A percentile compares a stretch with the other conserved stretches of the same genome.
These are phyloP conservation scores for Dendronephthya gigantea DNA, from an alignment of 64 coral and sea anemone genomes.

Conservation along the genomic window DNA sequence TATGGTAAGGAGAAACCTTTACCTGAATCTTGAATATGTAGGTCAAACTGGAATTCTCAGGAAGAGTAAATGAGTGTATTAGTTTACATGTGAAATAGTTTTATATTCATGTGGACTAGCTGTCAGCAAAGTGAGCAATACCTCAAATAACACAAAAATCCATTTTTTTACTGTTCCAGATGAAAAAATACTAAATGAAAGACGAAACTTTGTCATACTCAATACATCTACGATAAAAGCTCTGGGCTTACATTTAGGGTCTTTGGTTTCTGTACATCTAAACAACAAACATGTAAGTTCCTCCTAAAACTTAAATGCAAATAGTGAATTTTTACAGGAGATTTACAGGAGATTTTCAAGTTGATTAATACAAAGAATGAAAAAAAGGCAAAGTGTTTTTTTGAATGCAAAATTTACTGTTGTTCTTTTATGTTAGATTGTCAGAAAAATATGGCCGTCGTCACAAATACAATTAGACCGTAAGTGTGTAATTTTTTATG, in stretches of 20 bases:
- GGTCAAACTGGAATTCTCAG: too few relatives aligned
- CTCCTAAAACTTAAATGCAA: too few relatives aligned
- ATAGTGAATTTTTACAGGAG: too few relatives aligned
- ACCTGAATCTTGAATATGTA: too few relatives aligned
- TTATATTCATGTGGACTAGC: too few relatives aligned
- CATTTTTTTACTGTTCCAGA: neutral
- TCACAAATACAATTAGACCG: neutral
- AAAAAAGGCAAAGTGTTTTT: neutral
- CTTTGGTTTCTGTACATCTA: neutral
- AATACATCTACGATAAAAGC: neutral
- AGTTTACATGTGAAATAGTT: too few relatives aligned
- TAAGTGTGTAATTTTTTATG: neutral
- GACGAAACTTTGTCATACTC: neutral
- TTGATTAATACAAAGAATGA: neutral
- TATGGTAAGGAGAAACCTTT: too few relatives aligned
- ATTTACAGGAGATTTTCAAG: too few relatives aligned
- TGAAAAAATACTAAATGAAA: neutral
- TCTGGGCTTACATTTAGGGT: neutral
- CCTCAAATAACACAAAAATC: neutral
- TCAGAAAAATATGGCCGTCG: neutral
- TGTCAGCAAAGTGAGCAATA: too few relatives aligned
- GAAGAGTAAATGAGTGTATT: too few relatives aligned
- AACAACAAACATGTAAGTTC: neutral
- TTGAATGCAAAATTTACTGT: neutral
- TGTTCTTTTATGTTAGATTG: neutral